phyloP scores from a whole-genome alignment of 1,140 invertebrate species.

The Scylla paramamosain region DNA sequence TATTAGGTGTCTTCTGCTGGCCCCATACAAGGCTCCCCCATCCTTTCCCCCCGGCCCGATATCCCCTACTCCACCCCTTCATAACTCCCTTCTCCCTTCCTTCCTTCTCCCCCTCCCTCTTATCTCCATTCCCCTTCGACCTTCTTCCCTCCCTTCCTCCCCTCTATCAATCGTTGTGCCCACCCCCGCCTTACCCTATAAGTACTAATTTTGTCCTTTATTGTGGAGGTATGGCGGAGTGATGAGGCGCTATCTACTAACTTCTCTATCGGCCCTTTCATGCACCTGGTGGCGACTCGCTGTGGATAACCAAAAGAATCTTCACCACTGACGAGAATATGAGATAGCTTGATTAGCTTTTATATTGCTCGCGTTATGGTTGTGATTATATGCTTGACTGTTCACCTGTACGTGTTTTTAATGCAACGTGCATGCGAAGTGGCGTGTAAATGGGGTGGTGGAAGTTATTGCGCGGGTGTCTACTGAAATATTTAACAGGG shows the following conservation, averaged over 20 bases:
- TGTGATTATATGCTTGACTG: slow-evolving; percentile 22
- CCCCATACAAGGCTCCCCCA: not conserved
- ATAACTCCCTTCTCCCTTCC: slow-evolving; percentile 31
- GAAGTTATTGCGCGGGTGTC: not conserved
- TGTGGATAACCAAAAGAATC: not conserved
- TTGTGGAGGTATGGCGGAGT: not conserved
- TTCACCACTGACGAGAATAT: not conserved
- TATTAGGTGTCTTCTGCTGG: slow-evolving; percentile 43
- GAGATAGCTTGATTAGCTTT: slow-evolving; percentile 2
- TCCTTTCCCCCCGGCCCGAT: not conserved
- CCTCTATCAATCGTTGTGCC: not conserved
- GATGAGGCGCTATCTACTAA: not conserved
- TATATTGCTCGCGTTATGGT: not conserved
- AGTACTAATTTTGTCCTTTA: slow-evolving; percentile 24
- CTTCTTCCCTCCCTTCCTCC: slow-evolving; percentile 12
- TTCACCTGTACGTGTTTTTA: not conserved
- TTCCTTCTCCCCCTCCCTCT: not conserved
- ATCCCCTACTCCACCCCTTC: slow-evolving; percentile 22
- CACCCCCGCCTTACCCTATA: slow-evolving; percentile 3
- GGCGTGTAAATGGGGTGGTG: not conserved
- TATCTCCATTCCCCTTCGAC: slow-evolving; percentile 15
- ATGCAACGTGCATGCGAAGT: not conserved
- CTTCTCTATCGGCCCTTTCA: not conserved
- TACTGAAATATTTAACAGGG: slow-evolving; percentile 5
- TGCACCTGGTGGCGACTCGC: not conserved